phyloP scores from a whole-genome alignment of 2,888 invertebrate species.

The Norana najaformis region DNA sequence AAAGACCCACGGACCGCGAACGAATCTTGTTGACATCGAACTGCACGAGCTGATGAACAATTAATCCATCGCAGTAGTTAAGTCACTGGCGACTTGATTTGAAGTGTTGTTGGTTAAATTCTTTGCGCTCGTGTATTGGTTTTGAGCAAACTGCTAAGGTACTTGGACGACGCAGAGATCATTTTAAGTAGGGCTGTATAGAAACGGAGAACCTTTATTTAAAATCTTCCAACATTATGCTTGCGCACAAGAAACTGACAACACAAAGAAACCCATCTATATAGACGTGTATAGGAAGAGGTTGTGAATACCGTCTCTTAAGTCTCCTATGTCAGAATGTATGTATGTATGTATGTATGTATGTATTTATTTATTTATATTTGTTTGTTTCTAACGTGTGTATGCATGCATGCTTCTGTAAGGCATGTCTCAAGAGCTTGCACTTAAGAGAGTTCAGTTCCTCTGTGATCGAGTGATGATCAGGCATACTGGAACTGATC shows the following conservation, averaged over 20 bases:
- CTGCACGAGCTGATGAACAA: not conserved
- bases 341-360: not conserved
- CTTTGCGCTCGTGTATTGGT: too few relatives aligned
- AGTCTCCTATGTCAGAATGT: not conserved
- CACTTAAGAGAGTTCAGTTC: too few relatives aligned
- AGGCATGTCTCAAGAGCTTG: too few relatives aligned
- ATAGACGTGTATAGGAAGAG: not conserved
- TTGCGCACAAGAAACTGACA: not conserved
- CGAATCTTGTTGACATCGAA: not conserved
- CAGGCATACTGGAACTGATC: not conserved
- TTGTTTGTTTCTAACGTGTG: too few relatives aligned
- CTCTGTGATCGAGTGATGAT: too few relatives aligned
- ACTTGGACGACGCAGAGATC: too few relatives aligned
- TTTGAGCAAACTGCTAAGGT: too few relatives aligned
- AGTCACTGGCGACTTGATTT: too few relatives aligned
- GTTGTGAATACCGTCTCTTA: not conserved
- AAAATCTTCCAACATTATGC: too few relatives aligned
- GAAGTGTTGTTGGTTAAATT: too few relatives aligned
- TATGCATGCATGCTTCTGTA: not conserved
- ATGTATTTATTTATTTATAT: not conserved
- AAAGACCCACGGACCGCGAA: not conserved
- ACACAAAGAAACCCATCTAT: not conserved
- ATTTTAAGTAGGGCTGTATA: too few relatives aligned
- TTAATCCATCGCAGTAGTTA: not conserved
- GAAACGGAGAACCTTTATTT: too few relatives aligned